Evolutionary conservation across 2,888 invertebrate genomes (phyloP).

Genomic region (Coelinius sp.): DNA sequence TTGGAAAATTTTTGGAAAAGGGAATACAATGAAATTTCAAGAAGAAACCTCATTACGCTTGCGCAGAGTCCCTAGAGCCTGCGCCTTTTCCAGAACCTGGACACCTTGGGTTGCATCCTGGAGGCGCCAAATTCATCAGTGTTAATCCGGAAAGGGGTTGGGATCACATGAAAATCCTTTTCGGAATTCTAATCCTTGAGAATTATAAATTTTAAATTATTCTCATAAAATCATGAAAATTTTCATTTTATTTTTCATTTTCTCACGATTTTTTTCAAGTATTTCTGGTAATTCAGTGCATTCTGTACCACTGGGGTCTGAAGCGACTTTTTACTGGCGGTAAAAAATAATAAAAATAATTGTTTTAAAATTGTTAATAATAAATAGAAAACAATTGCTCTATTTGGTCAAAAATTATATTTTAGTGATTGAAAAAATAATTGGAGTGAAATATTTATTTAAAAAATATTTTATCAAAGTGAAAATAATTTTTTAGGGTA

Average conservation of each 20-base stretch:
- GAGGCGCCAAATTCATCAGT: constrained; percentile 11
- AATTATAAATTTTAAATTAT: constrained; percentile 26
- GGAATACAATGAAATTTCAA: not conserved
- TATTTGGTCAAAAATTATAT: not conserved
- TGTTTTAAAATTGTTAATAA: too few species aligned
- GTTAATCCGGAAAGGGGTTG: not conserved
- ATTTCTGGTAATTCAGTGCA: constrained; percentile 51
- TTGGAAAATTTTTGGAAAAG: not conserved
- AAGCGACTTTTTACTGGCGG: constrained; percentile 66
- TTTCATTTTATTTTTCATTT: constrained; percentile 21
- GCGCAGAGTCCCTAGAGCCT: not conserved
- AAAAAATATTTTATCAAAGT: not conserved
- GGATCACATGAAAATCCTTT: not conserved
- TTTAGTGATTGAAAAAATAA: not conserved
- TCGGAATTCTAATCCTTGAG: not conserved
- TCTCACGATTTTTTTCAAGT: not conserved
- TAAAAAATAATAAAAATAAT: constrained; percentile 41
- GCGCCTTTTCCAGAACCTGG: not conserved
- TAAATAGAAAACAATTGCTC: not conserved
- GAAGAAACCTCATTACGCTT: not conserved
- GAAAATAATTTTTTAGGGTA: constrained; percentile 52
- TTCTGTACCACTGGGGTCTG: constrained; percentile 64
- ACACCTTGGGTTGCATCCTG: not conserved
- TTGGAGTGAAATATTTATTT: not conserved
- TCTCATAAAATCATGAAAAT: constrained; percentile 22